A percentile compares a stretch with the other conserved stretches of the same genome.
Evolutionary conservation across 2,113 vertebrate genomes (phyloP).

Genomic region (Tragulus kanchil): DNA sequence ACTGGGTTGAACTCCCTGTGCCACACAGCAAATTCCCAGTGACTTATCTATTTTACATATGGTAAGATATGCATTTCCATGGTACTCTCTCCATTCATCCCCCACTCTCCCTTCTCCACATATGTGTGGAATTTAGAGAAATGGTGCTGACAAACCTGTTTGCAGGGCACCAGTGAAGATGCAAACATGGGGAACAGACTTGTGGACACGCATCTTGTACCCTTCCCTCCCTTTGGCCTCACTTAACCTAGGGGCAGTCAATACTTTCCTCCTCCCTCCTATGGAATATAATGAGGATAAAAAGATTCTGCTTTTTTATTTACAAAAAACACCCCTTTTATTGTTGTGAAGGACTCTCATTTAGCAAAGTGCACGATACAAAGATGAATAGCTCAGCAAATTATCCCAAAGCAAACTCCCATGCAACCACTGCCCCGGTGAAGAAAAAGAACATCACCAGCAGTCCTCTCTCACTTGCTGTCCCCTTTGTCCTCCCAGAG

Average conservation of each 20-base stretch:
- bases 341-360: slow-evolving; percentile 9
- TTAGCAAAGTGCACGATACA: not conserved
- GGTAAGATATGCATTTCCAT: not conserved
- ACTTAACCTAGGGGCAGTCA: not conserved
- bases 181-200: not conserved
- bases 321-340: not conserved
- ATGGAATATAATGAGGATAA: not conserved
- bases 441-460: not conserved
- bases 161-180: not conserved
- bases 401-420: not conserved
- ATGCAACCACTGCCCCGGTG: not conserved
- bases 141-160: not conserved
- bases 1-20: not conserved
- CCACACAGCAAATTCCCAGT: not conserved
- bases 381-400: not conserved
- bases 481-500: not conserved
- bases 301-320: not conserved
- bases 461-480: not conserved
- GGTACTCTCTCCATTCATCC: not conserved
- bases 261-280: not conserved
- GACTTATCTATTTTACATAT: not conserved
- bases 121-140: not conserved
- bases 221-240: not conserved
- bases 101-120: not conserved
- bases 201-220: not conserved